These are phyloP conservation scores for Eueremaeus valkanovi DNA, from an alignment of 2,888 invertebrate genomes.

Conservation along the genomic window DNA sequence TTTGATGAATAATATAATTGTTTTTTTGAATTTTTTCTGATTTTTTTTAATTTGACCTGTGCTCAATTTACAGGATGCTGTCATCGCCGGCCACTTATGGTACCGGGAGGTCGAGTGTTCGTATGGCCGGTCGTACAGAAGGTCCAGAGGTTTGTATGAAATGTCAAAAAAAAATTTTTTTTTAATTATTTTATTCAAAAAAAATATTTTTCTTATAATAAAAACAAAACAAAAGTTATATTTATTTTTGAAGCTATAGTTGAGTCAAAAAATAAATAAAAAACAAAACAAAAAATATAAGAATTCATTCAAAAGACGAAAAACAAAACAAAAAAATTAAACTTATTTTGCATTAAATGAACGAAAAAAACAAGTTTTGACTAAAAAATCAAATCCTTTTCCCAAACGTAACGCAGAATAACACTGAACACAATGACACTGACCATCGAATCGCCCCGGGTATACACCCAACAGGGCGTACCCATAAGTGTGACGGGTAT, in stretches of 20 bases:
- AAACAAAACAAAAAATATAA: too few relatives aligned
- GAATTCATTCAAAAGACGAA: too few relatives aligned
- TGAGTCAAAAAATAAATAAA: too few relatives aligned
- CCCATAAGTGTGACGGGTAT: conserved; percentile 96
- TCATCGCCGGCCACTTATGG: conserved; percentile 82
- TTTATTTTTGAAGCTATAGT: too few relatives aligned
- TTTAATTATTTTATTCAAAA: neutral
- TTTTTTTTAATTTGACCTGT: neutral
- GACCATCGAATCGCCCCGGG: conserved; percentile 89
- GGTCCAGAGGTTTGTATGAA: conserved; percentile 57
- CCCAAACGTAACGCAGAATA: conserved; percentile 60
- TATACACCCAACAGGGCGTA: conserved; percentile 93
- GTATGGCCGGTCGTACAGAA: conserved; percentile 83
- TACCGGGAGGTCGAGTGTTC: conserved; percentile 94
- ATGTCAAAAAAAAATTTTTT: too few relatives aligned
- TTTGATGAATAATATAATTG: too few relatives aligned
- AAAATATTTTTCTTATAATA: too few relatives aligned
- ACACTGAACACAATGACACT: conserved; percentile 96
- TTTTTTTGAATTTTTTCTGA: neutral
- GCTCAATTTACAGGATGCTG: conserved; percentile 72
- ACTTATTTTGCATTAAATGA: neutral
- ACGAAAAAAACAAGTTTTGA: neutral
- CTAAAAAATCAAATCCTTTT: conserved; percentile 46
- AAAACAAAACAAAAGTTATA: too few relatives aligned
- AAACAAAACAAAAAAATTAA: too few relatives aligned